Evolutionary conservation across 2,797 vertebrate species (phyloP), one percentile per base, ranked within the genome.

Genomic region (Sparus aurata): DNA sequence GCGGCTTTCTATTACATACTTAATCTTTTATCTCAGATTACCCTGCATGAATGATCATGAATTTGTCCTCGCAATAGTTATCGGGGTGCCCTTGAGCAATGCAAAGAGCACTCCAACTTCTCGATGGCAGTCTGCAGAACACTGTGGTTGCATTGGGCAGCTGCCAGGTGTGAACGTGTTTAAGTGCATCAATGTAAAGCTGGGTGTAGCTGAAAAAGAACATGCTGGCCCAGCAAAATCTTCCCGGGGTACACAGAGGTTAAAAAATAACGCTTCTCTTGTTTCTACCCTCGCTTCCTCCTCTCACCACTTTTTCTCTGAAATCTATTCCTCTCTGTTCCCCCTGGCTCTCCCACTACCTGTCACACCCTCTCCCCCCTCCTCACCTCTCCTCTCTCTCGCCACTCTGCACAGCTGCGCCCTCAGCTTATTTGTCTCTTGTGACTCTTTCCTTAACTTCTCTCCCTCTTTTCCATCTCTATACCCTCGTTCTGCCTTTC

Each of bases 151-250:
- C 68, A 11, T 61, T 79, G 84, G 77, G 73, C 79, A 66, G 70
- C 69, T 86, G 83, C 89, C 90, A 90, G 87, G 82, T 87, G 87
- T 64, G 81, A 84, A 65, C 18, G 65, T 79, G 77, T 84, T 79
- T 63, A 80, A 73, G 87, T 88, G 87, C 90, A 80, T 80, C 81
- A 41, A 18, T 49, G 66, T 72, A 69, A 69, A 16, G 54, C 75
- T 45, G 68, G 75, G 80, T 30, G 34, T 25, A 53, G 63, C 83
- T 63, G 69, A 75, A 85, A 82, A 77, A 87, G 79, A 86, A 91
- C 72, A 71, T 46, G 83, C 77, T 16, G 10, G 59, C 85, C 88
- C 89, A 90, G 92, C 87, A 66, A 55, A 88, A 34, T 55, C 60
- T 75, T 73, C 34, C 46, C 13, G 20, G 73, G 66, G 73, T 73